These are phyloP conservation scores for Pantherophis guttatus DNA, from an alignment of 2,113 vertebrate genomes.

Conservation along the genomic window DNA sequence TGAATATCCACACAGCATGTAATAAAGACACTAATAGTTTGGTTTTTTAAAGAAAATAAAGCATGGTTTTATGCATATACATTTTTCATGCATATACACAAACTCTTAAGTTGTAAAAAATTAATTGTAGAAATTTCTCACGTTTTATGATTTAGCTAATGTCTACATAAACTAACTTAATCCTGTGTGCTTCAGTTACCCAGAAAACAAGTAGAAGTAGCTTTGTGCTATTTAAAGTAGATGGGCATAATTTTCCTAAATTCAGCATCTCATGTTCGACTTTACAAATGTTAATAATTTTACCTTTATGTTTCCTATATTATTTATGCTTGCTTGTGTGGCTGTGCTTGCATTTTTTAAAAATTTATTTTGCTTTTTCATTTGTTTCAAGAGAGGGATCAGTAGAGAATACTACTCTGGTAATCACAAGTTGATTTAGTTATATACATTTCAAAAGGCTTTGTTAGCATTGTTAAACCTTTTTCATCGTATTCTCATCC, in stretches of 20 bases:
- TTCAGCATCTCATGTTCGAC: neutral
- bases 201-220: neutral
- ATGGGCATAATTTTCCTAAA: neutral
- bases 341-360: neutral
- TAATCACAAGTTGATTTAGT: neutral
- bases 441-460: neutral
- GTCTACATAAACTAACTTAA: neutral
- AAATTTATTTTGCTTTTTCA: neutral
- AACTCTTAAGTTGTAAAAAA: neutral
- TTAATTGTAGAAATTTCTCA: slow-evolving; percentile 9
- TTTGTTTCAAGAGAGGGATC: neutral
- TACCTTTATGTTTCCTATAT: neutral
- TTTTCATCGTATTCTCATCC: neutral
- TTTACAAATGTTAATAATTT: neutral
- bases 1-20: neutral
- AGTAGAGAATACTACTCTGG: neutral
- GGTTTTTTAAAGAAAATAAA: neutral
- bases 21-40: neutral
- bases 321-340: neutral
- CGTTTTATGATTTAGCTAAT: neutral
- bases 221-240: neutral
- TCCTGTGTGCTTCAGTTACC: slow-evolving; percentile 9
- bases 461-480: neutral
- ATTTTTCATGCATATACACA: neutral
- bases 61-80: neutral